Evolutionary conservation across 2,113 vertebrate species (phyloP), one percentile per base, ranked within the genome.

Genomic region (Chaetodon auriga): DNA sequence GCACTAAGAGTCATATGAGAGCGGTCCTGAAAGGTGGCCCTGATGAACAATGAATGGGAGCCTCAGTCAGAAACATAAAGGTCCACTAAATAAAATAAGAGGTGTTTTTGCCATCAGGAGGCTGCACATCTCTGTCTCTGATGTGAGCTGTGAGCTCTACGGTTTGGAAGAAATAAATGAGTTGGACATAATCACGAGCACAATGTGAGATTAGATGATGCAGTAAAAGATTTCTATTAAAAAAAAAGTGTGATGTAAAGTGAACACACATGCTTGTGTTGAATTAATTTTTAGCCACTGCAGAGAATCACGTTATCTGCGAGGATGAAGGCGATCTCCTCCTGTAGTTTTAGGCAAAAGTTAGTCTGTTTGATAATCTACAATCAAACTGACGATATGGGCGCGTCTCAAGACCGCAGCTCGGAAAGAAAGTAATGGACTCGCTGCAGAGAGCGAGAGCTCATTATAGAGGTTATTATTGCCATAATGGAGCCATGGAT

Each of bases 391-490:
- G 35, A 57, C n/a, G 5, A 21, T 69, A 51, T 45, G n/a, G 43
- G 14, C 0, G 12, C 54, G 57, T 63, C 9, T 38, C 48, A 12
- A 11, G 2, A 1, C 35, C 18, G 19, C 21, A 38, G 61, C 23
- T 16, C 51, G 2, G 16, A 46, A 10, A 49, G 46, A 84, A 66
- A 51, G 55, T 19, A 63, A 57, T 41, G 51, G 45, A 55, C 46
- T n/a, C 16, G 72, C 72, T 58, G 55, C 41, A 55, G 18, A 23
- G 4, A 70, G 41, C 60, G 19, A 43, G 10, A 78, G 48, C 65
- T 69, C 48, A 78, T 75, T 71, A 55, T 43, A 60, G 36, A 65
- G 65, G 55, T 60, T 74, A 66, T 68, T 75, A 60, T 45, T 62
- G 6, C 43, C 38, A 8, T 55, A 57, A 63, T 58, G 66, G 57